Evolutionary conservation across 2,888 invertebrate genomes (phyloP).

Genomic region (Bruchidius siliquastri): DNA sequence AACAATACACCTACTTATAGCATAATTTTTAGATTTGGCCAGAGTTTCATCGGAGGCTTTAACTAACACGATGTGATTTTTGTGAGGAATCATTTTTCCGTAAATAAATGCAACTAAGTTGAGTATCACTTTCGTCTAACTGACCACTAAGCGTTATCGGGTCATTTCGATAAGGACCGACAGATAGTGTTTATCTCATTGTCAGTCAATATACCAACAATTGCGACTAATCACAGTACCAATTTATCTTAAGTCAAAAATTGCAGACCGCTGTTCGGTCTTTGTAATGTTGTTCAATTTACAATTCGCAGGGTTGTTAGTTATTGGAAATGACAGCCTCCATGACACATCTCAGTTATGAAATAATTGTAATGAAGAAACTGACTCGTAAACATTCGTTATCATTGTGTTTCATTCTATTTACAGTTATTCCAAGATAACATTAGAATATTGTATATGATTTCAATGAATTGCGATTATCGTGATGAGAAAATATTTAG

Average conservation of each 20-base stretch:
- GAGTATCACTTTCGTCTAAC: neutral
- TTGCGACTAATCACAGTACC: neutral
- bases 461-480: no score
- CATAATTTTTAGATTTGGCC: neutral
- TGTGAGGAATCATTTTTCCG: neutral
- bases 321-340: neutral
- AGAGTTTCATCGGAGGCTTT: neutral
- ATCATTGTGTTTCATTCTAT: no score
- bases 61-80: neutral
- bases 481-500: no score
- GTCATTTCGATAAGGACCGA: neutral
- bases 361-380: neutral
- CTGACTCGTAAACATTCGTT: no score
- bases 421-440: no score
- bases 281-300: neutral
- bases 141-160: neutral
- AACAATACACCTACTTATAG: neutral
- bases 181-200: neutral
- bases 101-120: neutral
- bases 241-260: neutral
- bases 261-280: neutral
- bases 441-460: no score
- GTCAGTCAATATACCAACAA: neutral
- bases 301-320: neutral
- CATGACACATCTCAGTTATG: neutral